phyloP scores from a whole-genome alignment of 2,797 vertebrate genomes.

The Ambastaia sidthimunki region DNA sequence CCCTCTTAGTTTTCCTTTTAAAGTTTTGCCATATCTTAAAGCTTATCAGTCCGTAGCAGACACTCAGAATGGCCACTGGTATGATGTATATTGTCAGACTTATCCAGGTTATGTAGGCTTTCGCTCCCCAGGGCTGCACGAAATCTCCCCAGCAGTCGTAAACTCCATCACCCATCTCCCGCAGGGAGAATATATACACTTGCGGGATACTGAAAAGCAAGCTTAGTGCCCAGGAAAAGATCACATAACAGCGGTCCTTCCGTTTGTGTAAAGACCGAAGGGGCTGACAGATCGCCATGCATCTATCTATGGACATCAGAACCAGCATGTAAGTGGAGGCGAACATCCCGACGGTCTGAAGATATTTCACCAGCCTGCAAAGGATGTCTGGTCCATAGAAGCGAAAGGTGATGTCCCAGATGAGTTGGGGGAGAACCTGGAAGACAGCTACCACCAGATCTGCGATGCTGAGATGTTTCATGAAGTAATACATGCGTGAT shows the following conservation, averaged over 20 bases:
- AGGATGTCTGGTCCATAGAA: constrained; percentile 94
- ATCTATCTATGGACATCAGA: constrained; percentile 96
- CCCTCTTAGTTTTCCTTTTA: constrained; percentile 85
- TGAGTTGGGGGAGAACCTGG: constrained; percentile 96
- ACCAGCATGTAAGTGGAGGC: constrained; percentile 98
- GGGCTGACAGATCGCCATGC: constrained; percentile 93
- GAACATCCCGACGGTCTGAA: constrained; percentile 99
- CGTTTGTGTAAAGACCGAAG: constrained; percentile 85
- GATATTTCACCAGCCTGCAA: constrained; percentile 92
- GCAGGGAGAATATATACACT: constrained; percentile 91
- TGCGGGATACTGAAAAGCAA: constrained; percentile 92
- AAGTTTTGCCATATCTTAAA: constrained; percentile 99
- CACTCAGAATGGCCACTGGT: constrained; percentile 87
- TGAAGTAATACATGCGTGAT: constrained; percentile 98
- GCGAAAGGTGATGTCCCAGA: constrained; percentile 98
- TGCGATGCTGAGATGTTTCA: constrained; percentile 98
- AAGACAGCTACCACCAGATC: constrained; percentile 95
- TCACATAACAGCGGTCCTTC: constrained; percentile 86
- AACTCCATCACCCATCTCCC: constrained; percentile 86
- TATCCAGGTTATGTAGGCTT: constrained; percentile 97
- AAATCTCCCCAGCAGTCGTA: constrained; percentile 97
- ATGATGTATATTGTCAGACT: constrained; percentile 92
- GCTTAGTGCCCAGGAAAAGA: constrained; percentile 91
- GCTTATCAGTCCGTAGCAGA: constrained; percentile 95
- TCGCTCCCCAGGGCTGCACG: constrained; percentile 92